Evolutionary conservation across 2,113 vertebrate species (phyloP).

Genomic region (Dasyprocta punctata): DNA sequence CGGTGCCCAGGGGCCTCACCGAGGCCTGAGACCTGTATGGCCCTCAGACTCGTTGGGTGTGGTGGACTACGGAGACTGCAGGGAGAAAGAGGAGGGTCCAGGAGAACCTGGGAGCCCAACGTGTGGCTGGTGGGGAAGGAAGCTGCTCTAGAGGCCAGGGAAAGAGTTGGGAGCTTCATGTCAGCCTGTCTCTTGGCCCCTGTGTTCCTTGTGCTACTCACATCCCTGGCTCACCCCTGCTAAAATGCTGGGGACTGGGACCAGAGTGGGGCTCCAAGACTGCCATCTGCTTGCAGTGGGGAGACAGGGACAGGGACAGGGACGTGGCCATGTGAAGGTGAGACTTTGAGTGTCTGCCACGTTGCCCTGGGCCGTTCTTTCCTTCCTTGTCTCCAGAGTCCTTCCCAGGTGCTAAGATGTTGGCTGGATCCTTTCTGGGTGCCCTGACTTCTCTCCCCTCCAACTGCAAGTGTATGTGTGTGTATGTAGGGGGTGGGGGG

Average conservation of each 20-base stretch:
- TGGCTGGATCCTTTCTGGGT: background rate
- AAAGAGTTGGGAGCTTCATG: background rate
- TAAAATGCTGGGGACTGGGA: background rate
- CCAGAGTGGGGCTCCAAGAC: background rate
- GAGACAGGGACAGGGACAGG: background rate
- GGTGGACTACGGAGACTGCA: background rate
- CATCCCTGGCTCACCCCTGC: background rate
- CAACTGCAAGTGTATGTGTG: background rate
- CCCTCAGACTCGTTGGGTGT: background rate
- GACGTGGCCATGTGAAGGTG: background rate
- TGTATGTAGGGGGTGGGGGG: no score
- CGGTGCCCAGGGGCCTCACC: background rate
- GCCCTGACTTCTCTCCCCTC: background rate
- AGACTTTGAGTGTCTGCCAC: background rate
- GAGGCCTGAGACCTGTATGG: background rate
- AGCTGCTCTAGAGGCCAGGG: background rate
- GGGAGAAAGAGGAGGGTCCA: background rate
- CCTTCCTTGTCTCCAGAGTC: background rate
- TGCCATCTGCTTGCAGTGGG: background rate
- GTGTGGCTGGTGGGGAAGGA: background rate
- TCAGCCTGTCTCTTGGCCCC: background rate
- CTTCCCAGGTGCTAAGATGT: background rate
- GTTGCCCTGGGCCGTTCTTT: background rate
- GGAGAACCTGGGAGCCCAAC: background rate
- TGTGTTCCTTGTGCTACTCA: background rate